Base-by-base conservation (phyloP, 2,888 invertebrate species). In the Chironomus riparius region DNA sequence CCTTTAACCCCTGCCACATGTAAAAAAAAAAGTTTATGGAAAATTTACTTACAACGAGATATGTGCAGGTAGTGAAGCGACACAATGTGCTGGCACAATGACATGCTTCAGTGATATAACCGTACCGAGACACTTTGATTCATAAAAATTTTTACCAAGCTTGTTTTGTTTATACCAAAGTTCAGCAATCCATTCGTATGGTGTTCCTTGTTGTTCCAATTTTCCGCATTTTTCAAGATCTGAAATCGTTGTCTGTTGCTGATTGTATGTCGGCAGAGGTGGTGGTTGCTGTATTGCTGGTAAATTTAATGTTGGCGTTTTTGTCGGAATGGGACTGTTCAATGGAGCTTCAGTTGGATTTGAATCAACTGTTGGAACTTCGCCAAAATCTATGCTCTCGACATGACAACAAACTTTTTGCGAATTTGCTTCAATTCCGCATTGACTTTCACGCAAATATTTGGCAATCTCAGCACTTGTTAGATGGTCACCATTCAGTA, bases 51-150 rank as follows among this genome's bases (percentile, higher is more conserved):
- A 76, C 76, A 76, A 15, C 10, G 48, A 21, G 3, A 68, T 38
- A 22, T 68, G 48, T 2, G 21, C 69, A 61, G 76, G 76, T 50
- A 76, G 38, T 12, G 21, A 12, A 4, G 50, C 50, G 38, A 76
- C 76, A 56, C 76, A 76, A 56, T 76, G 76, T 24, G 76, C 76
- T 76, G 76, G 76, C 10, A 69, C 47, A 12, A 69, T 12, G n/a
- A 76, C 12, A 69, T 68, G 68, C 15, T 56, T 76, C 5, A 5
- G 6, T 21, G 76, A 69, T 47, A 76, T 76, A 12, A 76, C 13
- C n/a, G 21, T 21, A 6, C 76, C 76, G 15, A 76, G 50, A 22
- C 76, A 76, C 15, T 69, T 68, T 6, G 69, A n/a, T 38, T 68
- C 76, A n/a, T 21, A 10, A 18, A 18, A 12, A 13, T 15, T 56